These are phyloP conservation scores for Nannobrachium achirus DNA, from an alignment of 2,113 vertebrate genomes.

Conservation along the genomic window DNA sequence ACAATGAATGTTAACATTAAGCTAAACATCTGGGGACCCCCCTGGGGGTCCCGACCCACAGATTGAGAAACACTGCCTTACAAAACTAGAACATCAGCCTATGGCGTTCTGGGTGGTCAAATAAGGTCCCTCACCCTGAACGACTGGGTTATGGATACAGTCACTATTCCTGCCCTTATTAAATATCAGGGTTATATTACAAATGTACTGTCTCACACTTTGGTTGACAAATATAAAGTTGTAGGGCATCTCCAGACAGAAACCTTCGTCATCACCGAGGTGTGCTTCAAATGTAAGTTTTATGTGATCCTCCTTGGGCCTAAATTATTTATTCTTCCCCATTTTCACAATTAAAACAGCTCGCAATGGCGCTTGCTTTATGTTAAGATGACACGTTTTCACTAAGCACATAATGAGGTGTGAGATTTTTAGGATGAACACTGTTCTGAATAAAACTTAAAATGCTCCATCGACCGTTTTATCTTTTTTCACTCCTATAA, in stretches of 20 bases:
- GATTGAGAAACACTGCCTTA: too few relatives aligned
- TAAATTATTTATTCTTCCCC: too few relatives aligned
- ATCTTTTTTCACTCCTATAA: neutral
- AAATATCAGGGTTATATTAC: constrained; percentile 67
- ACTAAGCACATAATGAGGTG: too few relatives aligned
- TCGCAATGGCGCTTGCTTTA: too few relatives aligned
- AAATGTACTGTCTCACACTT: constrained; percentile 64
- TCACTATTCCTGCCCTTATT: constrained; percentile 69
- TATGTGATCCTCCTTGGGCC: too few relatives aligned
- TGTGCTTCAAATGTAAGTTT: too few relatives aligned
- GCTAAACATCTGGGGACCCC: too few relatives aligned
- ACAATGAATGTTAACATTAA: too few relatives aligned
- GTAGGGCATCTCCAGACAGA: constrained; percentile 39
- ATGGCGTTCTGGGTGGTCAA: constrained; percentile 55
- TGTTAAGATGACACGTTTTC: too few relatives aligned
- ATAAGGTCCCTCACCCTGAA: constrained; percentile 63
- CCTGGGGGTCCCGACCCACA: too few relatives aligned
- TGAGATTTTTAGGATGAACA: too few relatives aligned
- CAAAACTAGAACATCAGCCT: neutral
- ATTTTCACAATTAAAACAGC: too few relatives aligned
- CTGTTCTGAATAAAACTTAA: neutral
- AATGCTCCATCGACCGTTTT: neutral
- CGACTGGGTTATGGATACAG: constrained; percentile 57
- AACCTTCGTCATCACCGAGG: neutral
- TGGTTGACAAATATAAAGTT: constrained; percentile 48